phyloP scores from a whole-genome alignment of 2,888 invertebrate species.

The Agrotis segetum region DNA sequence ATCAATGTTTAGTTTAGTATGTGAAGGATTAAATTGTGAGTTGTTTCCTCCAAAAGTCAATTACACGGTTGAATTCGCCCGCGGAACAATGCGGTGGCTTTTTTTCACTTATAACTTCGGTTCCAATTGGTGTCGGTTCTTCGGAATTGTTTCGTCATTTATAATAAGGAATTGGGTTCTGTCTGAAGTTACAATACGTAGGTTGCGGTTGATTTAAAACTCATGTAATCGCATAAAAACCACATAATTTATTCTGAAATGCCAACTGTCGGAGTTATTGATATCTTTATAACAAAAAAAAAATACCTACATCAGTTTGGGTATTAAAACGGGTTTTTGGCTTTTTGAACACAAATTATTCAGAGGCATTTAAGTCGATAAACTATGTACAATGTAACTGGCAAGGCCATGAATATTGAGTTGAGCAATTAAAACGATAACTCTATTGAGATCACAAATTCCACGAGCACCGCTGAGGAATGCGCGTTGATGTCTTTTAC shows the following conservation, averaged over 20 bases:
- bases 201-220: constrained; percentile 12
- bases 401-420: constrained; percentile 38
- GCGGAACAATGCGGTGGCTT: constrained; percentile 57
- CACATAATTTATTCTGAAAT: constrained; percentile 28
- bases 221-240: not conserved
- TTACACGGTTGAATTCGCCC: constrained; percentile 58
- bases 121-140: constrained; percentile 48
- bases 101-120: constrained; percentile 49
- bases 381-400: constrained; percentile 37
- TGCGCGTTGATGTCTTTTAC: constrained; percentile 85
- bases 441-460: constrained; percentile 59
- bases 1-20: constrained; percentile 54
- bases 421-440: constrained; percentile 53
- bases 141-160: constrained; percentile 50
- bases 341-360: constrained; percentile 9
- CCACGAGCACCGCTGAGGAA: constrained; percentile 49
- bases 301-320: constrained; percentile 13
- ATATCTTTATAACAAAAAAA: constrained; percentile 26
- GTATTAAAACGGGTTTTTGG: constrained; percentile 25
- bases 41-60: constrained; percentile 62
- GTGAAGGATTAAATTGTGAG: constrained; percentile 57
- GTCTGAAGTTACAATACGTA: constrained; percentile 12
- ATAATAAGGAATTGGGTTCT: constrained; percentile 46
- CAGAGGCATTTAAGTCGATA: constrained; percentile 16
- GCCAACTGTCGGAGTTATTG: constrained; percentile 9